These are phyloP conservation scores for Onychomys leucogaster DNA, from an alignment of 2,797 vertebrate genomes.

Conservation along the genomic window DNA sequence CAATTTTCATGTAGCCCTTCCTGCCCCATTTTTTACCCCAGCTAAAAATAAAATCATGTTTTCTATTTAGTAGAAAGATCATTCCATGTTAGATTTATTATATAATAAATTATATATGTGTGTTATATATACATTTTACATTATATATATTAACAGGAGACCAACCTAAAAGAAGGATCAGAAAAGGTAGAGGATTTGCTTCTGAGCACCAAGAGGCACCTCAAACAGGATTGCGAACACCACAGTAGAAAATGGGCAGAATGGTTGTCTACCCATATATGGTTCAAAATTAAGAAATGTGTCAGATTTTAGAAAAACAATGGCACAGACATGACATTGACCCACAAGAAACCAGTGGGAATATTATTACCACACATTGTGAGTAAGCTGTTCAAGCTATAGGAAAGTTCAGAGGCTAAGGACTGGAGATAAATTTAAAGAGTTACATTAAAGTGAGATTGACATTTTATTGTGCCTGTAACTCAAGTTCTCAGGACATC, in stretches of 20 bases:
- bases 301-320: conserved; percentile 30
- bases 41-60: conserved; percentile 86
- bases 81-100: conserved; percentile 89
- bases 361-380: background rate
- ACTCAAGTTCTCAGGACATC: too few species aligned
- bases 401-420: too few species aligned
- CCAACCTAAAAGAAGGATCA: background rate
- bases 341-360: background rate
- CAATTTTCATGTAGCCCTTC: conserved; percentile 93
- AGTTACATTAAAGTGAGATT: background rate
- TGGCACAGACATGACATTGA: background rate
- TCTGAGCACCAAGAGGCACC: background rate
- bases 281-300: background rate
- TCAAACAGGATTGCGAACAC: background rate
- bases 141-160: background rate
- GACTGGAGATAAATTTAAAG: background rate
- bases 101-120: background rate
- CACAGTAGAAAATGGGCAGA: background rate
- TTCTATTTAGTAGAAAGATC: background rate
- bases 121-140: conserved; percentile 67
- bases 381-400: background rate
- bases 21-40: conserved; percentile 95
- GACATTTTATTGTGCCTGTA: background rate
- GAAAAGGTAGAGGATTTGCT: background rate
- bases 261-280: background rate